These are phyloP conservation scores for Dasypogon diadema DNA, from an alignment of 2,888 invertebrate genomes.

Conservation along the genomic window DNA sequence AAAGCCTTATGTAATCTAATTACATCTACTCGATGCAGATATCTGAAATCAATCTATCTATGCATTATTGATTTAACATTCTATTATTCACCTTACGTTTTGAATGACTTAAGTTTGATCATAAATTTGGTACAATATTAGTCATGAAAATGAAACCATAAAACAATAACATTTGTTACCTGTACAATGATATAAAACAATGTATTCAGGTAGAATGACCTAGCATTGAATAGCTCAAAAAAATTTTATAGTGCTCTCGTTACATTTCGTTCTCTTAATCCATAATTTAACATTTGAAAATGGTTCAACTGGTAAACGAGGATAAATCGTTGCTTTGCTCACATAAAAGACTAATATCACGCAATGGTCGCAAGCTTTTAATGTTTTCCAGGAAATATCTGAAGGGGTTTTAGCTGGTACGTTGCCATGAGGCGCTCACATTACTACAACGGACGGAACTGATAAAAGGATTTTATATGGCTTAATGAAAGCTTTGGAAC, in stretches of 20 bases:
- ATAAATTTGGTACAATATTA: no score
- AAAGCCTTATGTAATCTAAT: no score
- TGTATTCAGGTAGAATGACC: no score
- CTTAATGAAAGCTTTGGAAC: conserved; percentile 4
- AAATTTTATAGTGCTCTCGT: conserved; percentile 12
- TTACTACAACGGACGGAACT: conserved; percentile 26
- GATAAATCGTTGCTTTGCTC: background rate
- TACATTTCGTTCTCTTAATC: background rate
- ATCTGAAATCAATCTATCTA: no score
- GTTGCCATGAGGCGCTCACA: conserved; percentile 2
- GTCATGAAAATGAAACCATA: no score
- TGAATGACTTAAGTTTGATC: no score
- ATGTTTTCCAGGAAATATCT: conserved; percentile 3
- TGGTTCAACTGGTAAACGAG: background rate
- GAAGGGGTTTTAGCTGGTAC: background rate
- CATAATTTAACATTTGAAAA: background rate
- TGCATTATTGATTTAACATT: no score
- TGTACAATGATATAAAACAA: no score
- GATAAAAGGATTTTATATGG: conserved; percentile 11
- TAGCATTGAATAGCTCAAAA: no score
- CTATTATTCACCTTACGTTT: no score
- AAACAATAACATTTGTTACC: no score
- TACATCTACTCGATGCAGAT: no score
- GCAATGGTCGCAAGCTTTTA: background rate
- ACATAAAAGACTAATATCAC: background rate